Evolutionary conservation across 2,888 invertebrate genomes (phyloP).

Genomic region (Drosophila emarginata): DNA sequence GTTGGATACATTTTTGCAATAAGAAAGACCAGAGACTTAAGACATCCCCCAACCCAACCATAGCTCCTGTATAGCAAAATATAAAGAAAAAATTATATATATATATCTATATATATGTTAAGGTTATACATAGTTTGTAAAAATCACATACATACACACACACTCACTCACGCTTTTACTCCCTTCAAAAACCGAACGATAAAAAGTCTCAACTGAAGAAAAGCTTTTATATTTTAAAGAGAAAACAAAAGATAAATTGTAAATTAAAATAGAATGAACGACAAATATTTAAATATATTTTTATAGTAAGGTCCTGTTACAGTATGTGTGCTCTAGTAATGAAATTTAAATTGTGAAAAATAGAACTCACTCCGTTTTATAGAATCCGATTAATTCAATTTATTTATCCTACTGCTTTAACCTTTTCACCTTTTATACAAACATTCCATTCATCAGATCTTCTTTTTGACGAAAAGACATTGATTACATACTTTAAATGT

Average conservation of each 20-base stretch:
- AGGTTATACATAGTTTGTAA: constrained; percentile 28
- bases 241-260: neutral
- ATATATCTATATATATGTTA: constrained; percentile 26
- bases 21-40: constrained; percentile 46
- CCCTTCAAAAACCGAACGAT: neutral
- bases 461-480: no score
- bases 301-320: neutral
- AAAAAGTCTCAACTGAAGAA: neutral
- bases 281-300: constrained; percentile 1
- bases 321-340: neutral
- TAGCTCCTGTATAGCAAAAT: constrained; percentile 41
- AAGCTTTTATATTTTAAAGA: neutral
- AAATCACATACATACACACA: constrained; percentile 24
- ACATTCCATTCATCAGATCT: no score
- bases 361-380: no score
- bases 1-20: constrained; percentile 80
- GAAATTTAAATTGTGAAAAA: neutral
- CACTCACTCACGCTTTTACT: constrained; percentile 9
- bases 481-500: no score
- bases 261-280: neutral
- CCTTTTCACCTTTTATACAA: no score
- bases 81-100: constrained; percentile 22
- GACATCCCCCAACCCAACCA: constrained; percentile 26
- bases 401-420: no score
- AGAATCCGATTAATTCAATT: no score